A percentile compares a stretch with the other conserved stretches of the same genome.
Evolutionary conservation across 2,113 vertebrate genomes (phyloP).

Genomic region (Ceyx margarethae): DNA sequence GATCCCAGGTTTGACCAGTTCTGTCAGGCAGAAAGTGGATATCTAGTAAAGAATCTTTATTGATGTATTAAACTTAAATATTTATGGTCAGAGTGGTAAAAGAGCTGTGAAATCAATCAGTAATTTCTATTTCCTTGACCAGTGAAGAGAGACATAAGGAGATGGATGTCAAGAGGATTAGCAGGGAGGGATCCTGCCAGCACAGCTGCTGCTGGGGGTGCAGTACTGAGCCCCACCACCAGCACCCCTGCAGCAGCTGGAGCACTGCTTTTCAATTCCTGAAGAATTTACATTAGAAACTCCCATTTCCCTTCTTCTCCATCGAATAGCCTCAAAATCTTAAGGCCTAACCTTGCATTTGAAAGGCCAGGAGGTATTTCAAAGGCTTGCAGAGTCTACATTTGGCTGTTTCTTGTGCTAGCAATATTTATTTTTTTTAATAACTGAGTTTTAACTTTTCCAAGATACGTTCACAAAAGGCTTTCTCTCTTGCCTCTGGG

Average conservation of each 20-base stretch:
- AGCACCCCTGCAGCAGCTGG: neutral
- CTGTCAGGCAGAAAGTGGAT: constrained; percentile 27
- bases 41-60: neutral
- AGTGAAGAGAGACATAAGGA: neutral
- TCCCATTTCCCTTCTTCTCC: neutral
- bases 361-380: neutral
- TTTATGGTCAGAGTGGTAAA: constrained; percentile 27
- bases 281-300: neutral
- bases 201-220: neutral
- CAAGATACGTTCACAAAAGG: neutral
- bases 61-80: constrained; percentile 30
- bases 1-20: neutral
- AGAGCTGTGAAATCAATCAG: constrained; percentile 60
- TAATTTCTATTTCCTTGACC: constrained; percentile 7
- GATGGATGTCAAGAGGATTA: neutral
- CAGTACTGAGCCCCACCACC: neutral
- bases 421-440: constrained; percentile 56
- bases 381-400: neutral
- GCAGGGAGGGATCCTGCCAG: neutral
- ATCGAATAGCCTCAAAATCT: neutral
- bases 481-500: constrained; percentile 36
- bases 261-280: neutral
- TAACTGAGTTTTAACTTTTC: constrained; percentile 30
- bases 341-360: neutral
- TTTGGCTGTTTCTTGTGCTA: neutral